Base-by-base conservation (phyloP, 2,113 vertebrate genomes). In the Ptilorrhoa leucosticta region DNA sequence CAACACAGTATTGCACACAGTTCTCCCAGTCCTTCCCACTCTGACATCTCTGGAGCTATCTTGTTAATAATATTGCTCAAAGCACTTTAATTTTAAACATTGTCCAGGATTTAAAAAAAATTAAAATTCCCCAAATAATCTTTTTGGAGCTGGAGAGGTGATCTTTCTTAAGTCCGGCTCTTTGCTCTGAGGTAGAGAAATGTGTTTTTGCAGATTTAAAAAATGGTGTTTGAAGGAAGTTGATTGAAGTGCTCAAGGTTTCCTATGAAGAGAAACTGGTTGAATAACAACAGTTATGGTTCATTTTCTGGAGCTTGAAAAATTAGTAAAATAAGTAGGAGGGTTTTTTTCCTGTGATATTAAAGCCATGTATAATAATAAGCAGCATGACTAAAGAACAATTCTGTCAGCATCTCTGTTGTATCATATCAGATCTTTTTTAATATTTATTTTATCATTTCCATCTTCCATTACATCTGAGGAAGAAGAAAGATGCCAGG, bases 261-360 rank as follows among this genome's bases (percentile, higher is more conserved):
- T 87, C 51, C 69, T 44, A n/a, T 2, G 4, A 77, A 60, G 51
- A 82, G 14, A 68, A 90, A 83, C 3, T 14, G 26, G 28, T 12
- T 89, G 39, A 75, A 69, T 64, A 65, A 64, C 5, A 4, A 63
- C 23, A 73, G n/a, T 57, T 84, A n/a, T 2, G 16, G 63, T 81
- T 89, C 39, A 53, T 42, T 76, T 90, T 68, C 66, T 51, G 60
- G n/a, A 69, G 86, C 37, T 51, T 65, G 26, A 84, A 93, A 80
- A 87, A 81, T 66, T 28, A 81, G 42, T 42, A 48, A 24, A 86
- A 53, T 16, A 77, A 86, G 13, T 27, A 44, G 26, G 26, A 79
- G n/a, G 7, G 7, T 0, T 11, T 75, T 70, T 35, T 42, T 18
- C 26, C 23, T 9, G 2, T 17, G 51, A 31, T 24, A 22, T 54